Evolutionary conservation across 1,140 invertebrate genomes (phyloP).

Genomic region (Grapholita molesta): DNA sequence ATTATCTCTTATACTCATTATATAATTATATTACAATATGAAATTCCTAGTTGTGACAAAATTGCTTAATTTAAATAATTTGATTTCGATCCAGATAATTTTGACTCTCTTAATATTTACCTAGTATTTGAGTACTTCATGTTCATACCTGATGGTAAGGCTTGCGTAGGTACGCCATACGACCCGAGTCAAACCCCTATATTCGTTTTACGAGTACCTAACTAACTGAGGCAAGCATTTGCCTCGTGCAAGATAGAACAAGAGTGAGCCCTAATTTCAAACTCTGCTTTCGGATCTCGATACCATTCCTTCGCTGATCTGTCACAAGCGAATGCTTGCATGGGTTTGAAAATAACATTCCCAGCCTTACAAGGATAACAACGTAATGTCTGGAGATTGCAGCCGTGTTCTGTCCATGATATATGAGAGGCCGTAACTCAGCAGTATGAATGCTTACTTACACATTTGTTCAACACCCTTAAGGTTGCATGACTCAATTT

Average conservation of each 20-base stretch:
- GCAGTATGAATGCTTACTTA: slow-evolving; percentile 7
- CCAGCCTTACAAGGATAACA: slow-evolving; percentile 42
- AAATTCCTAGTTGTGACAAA: too few relatives aligned
- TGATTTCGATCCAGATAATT: too few relatives aligned
- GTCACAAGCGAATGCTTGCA: not conserved
- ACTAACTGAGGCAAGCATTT: not conserved
- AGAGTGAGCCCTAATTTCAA: not conserved
- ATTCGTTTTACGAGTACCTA: not conserved
- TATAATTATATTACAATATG: too few relatives aligned
- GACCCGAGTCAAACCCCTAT: not conserved
- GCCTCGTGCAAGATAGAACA: not conserved
- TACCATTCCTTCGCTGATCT: not conserved
- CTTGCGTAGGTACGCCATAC: not conserved
- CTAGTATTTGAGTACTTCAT: not conserved
- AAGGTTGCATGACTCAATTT: slow-evolving; percentile 3
- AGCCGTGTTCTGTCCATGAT: slow-evolving; percentile 30
- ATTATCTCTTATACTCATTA: too few relatives aligned
- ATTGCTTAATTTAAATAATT: too few relatives aligned
- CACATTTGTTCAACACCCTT: slow-evolving; percentile 15
- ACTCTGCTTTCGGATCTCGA: not conserved
- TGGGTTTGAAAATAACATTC: slow-evolving; percentile 3
- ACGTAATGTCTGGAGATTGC: slow-evolving; percentile 41
- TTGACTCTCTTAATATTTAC: not conserved
- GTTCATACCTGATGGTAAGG: not conserved
- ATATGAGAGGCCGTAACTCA: slow-evolving; percentile 13